Evolutionary conservation across 2,113 vertebrate species (phyloP).

Genomic region (Larimichthys polyactis): DNA sequence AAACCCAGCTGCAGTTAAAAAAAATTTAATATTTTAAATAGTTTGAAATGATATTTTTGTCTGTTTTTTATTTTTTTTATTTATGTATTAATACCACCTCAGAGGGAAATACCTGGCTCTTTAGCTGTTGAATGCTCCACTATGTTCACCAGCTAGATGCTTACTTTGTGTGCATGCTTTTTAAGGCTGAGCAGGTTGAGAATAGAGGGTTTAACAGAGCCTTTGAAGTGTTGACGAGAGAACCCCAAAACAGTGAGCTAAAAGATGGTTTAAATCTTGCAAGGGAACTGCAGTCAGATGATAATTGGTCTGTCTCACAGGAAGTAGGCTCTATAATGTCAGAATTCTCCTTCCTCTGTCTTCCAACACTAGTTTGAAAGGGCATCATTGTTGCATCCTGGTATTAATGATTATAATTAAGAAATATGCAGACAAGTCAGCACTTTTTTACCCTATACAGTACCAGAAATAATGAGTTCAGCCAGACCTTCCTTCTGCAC

Average conservation of each 20-base stretch:
- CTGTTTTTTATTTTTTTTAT: too few relatives aligned
- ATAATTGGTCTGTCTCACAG: neutral
- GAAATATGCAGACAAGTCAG: too few relatives aligned
- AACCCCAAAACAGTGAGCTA: neutral
- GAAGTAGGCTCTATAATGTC: too few relatives aligned
- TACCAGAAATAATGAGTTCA: too few relatives aligned
- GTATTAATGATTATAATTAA: too few relatives aligned
- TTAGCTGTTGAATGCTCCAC: neutral
- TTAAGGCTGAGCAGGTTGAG: neutral
- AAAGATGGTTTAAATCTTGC: neutral
- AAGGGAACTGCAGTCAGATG: neutral
- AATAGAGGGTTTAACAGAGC: neutral
- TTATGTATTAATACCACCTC: neutral
- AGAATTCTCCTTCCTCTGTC: too few relatives aligned
- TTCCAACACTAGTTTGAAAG: too few relatives aligned
- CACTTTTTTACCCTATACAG: too few relatives aligned
- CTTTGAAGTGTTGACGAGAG: neutral
- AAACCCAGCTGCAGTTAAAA: neutral
- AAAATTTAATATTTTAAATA: neutral
- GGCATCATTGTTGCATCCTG: too few relatives aligned
- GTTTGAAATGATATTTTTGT: too few relatives aligned
- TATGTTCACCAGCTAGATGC: neutral
- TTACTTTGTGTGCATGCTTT: neutral
- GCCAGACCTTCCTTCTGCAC: too few relatives aligned
- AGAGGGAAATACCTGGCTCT: neutral